phyloP scores from a whole-genome alignment of 1,140 invertebrate species.

The Belonocnema kinseyi region DNA sequence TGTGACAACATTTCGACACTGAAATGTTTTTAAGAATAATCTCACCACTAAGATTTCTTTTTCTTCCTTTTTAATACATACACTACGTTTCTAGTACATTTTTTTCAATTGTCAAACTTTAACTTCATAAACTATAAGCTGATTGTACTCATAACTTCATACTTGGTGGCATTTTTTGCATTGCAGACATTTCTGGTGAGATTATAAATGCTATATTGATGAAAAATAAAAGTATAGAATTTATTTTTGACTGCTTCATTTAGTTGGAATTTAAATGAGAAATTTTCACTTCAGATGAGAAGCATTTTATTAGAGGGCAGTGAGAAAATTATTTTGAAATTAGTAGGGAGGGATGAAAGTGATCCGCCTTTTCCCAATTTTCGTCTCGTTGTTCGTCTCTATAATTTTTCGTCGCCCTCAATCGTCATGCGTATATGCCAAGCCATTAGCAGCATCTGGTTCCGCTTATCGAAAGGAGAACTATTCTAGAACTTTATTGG shows the following conservation, averaged over 20 bases:
- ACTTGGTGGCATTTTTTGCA: too few species aligned
- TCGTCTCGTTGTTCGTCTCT: slow-evolving; percentile 6
- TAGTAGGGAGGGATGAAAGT: neutral
- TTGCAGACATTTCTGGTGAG: too few species aligned
- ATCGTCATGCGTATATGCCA: slow-evolving; percentile 15
- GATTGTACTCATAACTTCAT: too few species aligned
- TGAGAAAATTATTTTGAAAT: slow-evolving; percentile 11
- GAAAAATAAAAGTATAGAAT: too few species aligned
- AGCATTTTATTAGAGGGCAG: slow-evolving; percentile 9
- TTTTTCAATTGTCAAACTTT: too few species aligned
- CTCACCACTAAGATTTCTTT: too few species aligned
- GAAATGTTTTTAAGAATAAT: too few species aligned
- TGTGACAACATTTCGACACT: too few species aligned
- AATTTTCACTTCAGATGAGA: slow-evolving; percentile 21
- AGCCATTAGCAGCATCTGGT: slow-evolving; percentile 21
- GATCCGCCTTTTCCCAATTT: slow-evolving; percentile 31
- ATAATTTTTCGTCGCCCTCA: slow-evolving; percentile 16
- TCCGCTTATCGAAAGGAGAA: slow-evolving; percentile 6
- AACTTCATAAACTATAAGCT: too few species aligned
- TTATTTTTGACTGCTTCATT: neutral
- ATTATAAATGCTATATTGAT: too few species aligned
- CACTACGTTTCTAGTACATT: too few species aligned
- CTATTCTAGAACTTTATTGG: slow-evolving; percentile 8
- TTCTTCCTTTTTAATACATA: too few species aligned
- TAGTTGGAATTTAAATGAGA: neutral